phyloP scores from a whole-genome alignment of 2,797 vertebrate species.

The Smutsia gigantea region DNA sequence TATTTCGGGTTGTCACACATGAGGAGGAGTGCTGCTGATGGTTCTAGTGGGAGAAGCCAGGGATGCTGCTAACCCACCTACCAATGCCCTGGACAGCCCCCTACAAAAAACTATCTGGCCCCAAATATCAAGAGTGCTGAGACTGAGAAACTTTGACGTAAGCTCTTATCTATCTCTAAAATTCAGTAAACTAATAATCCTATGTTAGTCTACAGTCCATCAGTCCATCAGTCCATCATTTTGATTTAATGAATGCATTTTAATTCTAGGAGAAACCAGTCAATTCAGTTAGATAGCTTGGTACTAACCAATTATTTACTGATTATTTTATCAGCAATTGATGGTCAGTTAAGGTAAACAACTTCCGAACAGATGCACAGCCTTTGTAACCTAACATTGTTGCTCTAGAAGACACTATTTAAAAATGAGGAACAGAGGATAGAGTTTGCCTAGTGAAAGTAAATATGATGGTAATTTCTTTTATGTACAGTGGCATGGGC shows the following conservation, averaged over 20 bases:
- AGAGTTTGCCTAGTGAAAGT: not conserved
- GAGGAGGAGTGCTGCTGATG: not conserved
- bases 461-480: conserved; percentile 23
- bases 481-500: not conserved
- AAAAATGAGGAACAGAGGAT: not conserved
- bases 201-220: not conserved
- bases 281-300: not conserved
- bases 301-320: not conserved
- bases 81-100: not conserved
- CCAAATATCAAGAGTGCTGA: not conserved
- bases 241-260: not conserved
- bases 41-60: not conserved
- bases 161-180: not conserved
- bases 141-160: not conserved
- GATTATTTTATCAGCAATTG: not conserved
- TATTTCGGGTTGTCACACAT: not conserved
- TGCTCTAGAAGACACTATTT: not conserved
- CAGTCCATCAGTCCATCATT: conserved; percentile 11
- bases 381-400: not conserved
- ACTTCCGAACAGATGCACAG: not conserved
- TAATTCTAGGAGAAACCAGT: not conserved
- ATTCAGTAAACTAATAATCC: not conserved
- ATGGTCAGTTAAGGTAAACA: not conserved
- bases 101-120: not conserved
- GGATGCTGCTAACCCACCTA: not conserved